Conservation (phyloP, 2,888 invertebrate genomes). For the Diogma glabrata region DNA sequence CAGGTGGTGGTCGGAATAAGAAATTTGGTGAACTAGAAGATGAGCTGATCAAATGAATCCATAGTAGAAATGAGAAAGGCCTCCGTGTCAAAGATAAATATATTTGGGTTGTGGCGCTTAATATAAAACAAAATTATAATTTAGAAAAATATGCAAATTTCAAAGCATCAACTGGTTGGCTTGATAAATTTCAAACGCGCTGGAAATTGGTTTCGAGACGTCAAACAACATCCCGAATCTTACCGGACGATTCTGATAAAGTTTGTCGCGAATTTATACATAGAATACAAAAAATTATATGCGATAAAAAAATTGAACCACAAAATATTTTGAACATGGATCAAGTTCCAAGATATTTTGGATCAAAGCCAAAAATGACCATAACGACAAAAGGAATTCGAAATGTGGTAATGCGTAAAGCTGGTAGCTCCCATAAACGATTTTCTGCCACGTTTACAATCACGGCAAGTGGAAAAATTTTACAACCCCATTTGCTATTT, state of each 20-base stretch:
- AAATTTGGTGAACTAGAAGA: constrained; percentile 4
- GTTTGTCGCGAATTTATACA: neutral
- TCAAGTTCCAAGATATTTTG: constrained; percentile 7
- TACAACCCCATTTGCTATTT: neutral
- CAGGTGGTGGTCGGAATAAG: constrained; percentile 1
- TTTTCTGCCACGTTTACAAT: constrained; percentile 5
- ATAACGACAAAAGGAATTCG: neutral
- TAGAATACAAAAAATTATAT: constrained; percentile 4
- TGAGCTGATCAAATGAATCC: neutral
- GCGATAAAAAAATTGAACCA: neutral
- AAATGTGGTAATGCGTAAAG: constrained; percentile 1
- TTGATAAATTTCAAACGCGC: neutral
- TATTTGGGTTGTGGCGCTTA: neutral
- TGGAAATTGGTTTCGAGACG: constrained; percentile 5
- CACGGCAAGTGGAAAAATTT: constrained; percentile 2
- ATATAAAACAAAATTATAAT: neutral
- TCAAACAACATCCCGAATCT: neutral
- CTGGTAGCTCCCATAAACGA: constrained; percentile 4
- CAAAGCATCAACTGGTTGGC: constrained; percentile 5
- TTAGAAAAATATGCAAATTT: neutral
- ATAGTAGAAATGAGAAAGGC: neutral
- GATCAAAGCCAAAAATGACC: no score
- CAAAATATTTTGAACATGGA: constrained; percentile 1
- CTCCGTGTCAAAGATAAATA: constrained; percentile 2
- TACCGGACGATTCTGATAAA: constrained; percentile 1